These are phyloP conservation scores for Lasioglossum villosulum DNA, from an alignment of 2,888 invertebrate species.

Conservation along the genomic window DNA sequence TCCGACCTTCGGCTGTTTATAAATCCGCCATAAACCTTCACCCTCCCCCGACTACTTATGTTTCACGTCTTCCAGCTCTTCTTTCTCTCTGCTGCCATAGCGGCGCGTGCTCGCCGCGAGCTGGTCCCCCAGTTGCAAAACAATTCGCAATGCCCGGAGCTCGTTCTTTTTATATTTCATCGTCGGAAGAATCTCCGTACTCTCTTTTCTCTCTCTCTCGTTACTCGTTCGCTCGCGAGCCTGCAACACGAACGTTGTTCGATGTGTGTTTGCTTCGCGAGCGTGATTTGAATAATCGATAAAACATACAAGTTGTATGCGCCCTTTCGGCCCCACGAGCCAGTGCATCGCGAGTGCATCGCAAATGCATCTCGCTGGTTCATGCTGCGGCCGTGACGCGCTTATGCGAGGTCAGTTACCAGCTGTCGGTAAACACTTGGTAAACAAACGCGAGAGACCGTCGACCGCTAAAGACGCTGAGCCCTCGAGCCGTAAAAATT, in stretches of 20 bases:
- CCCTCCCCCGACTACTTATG: constrained; percentile 38
- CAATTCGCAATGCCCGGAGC: neutral
- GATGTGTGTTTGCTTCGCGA: neutral
- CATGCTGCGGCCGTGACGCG: constrained; percentile 7
- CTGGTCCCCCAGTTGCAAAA: neutral
- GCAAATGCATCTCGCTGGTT: constrained; percentile 21
- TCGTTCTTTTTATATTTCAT: constrained; percentile 1
- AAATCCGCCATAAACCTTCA: constrained; percentile 52
- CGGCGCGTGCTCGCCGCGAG: constrained; percentile 7
- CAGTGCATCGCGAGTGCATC: constrained; percentile 1
- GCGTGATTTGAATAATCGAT: constrained; percentile 10
- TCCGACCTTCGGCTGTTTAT: constrained; percentile 56
- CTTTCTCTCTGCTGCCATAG: constrained; percentile 11
- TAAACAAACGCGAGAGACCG: constrained; percentile 52
- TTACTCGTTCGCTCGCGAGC: neutral
- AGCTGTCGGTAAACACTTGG: constrained; percentile 66
- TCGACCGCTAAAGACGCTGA: constrained; percentile 65
- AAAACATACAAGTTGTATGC: neutral
- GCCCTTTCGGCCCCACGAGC: neutral
- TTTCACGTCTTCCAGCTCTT: constrained; percentile 29
- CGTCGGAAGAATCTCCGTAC: neutral
- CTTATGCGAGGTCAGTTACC: constrained; percentile 61
- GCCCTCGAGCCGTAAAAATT: constrained; percentile 44
- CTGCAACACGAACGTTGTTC: neutral
- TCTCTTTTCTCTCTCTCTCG: neutral